These are phyloP conservation scores for Pseudococcus longispinus DNA, from an alignment of 2,888 invertebrate genomes.

Conservation along the genomic window DNA sequence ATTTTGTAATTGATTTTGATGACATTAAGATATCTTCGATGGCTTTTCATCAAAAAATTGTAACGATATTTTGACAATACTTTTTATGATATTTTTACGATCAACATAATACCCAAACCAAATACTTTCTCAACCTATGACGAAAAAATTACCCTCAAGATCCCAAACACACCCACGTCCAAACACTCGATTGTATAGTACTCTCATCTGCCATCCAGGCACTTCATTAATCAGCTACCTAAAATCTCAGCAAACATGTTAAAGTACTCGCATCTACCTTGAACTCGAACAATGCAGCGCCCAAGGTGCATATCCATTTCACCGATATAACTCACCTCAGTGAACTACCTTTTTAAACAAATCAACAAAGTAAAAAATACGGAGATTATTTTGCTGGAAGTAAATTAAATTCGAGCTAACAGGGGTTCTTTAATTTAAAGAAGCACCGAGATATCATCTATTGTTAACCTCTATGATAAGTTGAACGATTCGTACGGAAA, in stretches of 20 bases:
- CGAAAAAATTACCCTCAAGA: background rate
- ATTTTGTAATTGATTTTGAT: too few species aligned
- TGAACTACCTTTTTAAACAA: conserved; percentile 12
- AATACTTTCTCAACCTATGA: background rate
- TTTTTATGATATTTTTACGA: too few species aligned
- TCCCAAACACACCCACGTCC: too few species aligned
- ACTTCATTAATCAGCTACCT: background rate
- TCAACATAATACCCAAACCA: too few species aligned
- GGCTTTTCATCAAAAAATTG: too few species aligned
- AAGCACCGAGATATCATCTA: conserved; percentile 38
- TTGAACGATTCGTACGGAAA: conserved; percentile 21
- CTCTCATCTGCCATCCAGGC: background rate
- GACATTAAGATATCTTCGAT: too few species aligned
- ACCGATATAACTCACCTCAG: background rate
- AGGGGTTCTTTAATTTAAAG: conserved; percentile 42
- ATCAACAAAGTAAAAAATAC: conserved; percentile 38
- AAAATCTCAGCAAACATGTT: conserved; percentile 7
- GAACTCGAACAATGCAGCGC: conserved; percentile 13
- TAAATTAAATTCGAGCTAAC: conserved; percentile 30
- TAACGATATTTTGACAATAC: too few species aligned
- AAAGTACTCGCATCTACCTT: background rate
- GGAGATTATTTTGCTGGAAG: conserved; percentile 6
- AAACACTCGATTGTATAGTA: background rate
- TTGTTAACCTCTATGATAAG: conserved; percentile 44
- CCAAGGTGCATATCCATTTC: conserved; percentile 23